Percentiles rank a stretch among this genome's conserved stretches.
These are phyloP conservation scores for Maniola jurtina DNA, from an alignment of 1,140 invertebrate genomes.

Conservation along the genomic window DNA sequence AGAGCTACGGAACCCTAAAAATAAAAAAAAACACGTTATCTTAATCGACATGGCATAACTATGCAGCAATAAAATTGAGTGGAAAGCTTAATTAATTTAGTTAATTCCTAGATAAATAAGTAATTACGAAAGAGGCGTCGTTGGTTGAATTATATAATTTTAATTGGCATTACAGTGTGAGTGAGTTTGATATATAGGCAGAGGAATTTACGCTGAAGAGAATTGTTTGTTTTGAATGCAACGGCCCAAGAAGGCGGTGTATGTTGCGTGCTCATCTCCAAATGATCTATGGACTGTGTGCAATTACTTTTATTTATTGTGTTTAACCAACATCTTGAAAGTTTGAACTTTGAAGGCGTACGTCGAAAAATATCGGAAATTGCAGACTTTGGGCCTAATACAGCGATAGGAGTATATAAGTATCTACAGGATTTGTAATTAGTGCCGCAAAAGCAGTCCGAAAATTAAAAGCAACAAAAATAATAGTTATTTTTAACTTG, in stretches of 20 bases:
- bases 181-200: constrained; percentile 27
- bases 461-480: too few relatives aligned
- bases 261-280: constrained; percentile 31
- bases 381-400: too few relatives aligned
- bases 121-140: constrained; percentile 19
- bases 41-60: background rate
- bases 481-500: too few relatives aligned
- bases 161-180: constrained; percentile 47
- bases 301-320: constrained; percentile 20
- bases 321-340: background rate
- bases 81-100: constrained; percentile 18
- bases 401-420: too few relatives aligned
- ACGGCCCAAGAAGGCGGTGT: constrained; percentile 23
- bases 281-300: constrained; percentile 10
- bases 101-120: constrained; percentile 19
- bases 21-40: background rate
- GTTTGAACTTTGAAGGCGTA: too few relatives aligned
- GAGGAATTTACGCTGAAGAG: constrained; percentile 16
- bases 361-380: too few relatives aligned
- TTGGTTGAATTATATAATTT: constrained; percentile 55
- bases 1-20: too few relatives aligned
- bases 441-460: too few relatives aligned
- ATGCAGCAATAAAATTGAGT: background rate
- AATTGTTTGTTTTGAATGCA: constrained; percentile 42
- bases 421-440: too few relatives aligned